phyloP scores from a whole-genome alignment of 1,140 invertebrate genomes.

The Leptopilina clavipes region DNA sequence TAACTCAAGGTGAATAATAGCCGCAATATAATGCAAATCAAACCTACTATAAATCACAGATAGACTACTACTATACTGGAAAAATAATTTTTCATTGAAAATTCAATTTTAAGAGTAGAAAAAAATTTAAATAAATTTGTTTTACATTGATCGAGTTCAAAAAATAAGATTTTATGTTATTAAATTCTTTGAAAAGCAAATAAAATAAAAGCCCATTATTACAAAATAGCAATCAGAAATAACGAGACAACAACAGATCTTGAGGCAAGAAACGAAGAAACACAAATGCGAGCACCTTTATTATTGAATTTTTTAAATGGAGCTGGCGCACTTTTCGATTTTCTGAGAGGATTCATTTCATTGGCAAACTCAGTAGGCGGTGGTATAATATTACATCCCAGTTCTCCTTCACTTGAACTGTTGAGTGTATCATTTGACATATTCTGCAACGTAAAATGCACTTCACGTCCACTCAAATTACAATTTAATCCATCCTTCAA shows the following conservation, averaged over 20 bases:
- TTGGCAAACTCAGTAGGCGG: constrained; percentile 57
- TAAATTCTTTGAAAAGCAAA: neutral
- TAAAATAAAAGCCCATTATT: neutral
- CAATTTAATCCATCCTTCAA: constrained; percentile 50
- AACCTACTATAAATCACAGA: too few species aligned
- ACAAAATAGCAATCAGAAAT: neutral
- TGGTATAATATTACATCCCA: constrained; percentile 56
- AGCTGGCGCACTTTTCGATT: constrained; percentile 71
- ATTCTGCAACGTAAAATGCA: constrained; percentile 49
- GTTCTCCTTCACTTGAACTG: constrained; percentile 49
- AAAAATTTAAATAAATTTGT: neutral
- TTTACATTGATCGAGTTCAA: too few species aligned
- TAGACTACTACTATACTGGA: neutral
- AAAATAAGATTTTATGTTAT: too few species aligned
- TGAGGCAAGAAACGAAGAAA: constrained; percentile 34
- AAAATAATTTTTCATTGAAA: neutral
- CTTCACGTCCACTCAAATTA: constrained; percentile 44
- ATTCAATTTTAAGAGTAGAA: neutral
- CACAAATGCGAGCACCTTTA: constrained; percentile 55
- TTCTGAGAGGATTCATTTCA: constrained; percentile 67
- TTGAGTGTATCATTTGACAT: constrained; percentile 46
- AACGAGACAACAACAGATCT: constrained; percentile 6
- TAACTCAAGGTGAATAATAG: neutral
- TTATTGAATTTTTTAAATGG: constrained; percentile 63
- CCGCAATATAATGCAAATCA: neutral